A percentile compares a stretch with the other conserved stretches of the same genome.
phyloP scores from a whole-genome alignment of 1,140 invertebrate species.

The Penaeus indicus region DNA sequence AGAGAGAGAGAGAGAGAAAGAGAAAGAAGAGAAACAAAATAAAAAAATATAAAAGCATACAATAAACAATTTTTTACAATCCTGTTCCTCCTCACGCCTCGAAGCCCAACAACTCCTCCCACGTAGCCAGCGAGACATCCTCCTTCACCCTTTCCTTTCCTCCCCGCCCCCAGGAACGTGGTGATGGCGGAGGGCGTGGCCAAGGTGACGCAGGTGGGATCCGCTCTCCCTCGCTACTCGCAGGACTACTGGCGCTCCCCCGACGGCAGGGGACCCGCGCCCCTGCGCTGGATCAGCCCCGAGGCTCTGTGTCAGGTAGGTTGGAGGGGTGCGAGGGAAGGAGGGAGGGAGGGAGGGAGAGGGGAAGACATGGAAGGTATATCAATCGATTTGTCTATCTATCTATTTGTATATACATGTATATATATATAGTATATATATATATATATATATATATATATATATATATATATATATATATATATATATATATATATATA shows the following conservation, averaged over 20 bases:
- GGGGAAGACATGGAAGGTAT: too few relatives aligned
- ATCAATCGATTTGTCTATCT: too few relatives aligned
- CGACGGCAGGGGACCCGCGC: constrained; percentile 44
- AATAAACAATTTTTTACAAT: neutral
- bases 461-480: too few relatives aligned
- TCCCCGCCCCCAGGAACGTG: constrained; percentile 34
- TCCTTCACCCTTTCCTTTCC: neutral
- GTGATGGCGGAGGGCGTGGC: constrained; percentile 26
- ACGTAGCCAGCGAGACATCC: too few relatives aligned
- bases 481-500: too few relatives aligned
- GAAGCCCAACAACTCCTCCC: too few relatives aligned
- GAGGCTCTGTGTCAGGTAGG: constrained; percentile 48
- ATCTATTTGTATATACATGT: too few relatives aligned
- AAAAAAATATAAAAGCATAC: neutral
- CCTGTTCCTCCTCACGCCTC: neutral
- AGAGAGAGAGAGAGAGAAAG: neutral
- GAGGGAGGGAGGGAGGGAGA: too few relatives aligned
- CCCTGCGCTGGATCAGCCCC: constrained; percentile 49
- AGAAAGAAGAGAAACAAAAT: neutral
- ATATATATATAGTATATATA: too few relatives aligned
- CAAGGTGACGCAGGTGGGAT: constrained; percentile 53
- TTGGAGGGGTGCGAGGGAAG: neutral
- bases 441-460: too few relatives aligned
- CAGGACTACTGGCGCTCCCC: constrained; percentile 47
- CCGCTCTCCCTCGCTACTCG: constrained; percentile 39